These are phyloP conservation scores for Ploceus nigricollis DNA, from an alignment of 2,113 vertebrate species.

Conservation along the genomic window DNA sequence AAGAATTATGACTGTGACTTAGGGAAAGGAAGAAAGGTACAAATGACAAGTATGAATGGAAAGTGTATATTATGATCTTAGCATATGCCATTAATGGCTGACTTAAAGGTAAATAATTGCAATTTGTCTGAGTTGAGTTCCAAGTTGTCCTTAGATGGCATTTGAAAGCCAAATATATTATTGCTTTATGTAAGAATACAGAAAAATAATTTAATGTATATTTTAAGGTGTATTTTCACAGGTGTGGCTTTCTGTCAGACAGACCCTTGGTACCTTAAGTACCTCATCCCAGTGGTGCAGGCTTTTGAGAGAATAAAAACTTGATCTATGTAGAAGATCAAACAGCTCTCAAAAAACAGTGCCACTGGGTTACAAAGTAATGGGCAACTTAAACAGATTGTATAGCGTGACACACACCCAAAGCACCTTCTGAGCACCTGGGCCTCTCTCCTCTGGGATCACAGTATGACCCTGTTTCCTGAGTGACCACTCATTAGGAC, in stretches of 20 bases:
- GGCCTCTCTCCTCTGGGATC: background rate
- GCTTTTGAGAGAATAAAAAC: background rate
- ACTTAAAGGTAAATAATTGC: background rate
- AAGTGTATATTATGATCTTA: background rate
- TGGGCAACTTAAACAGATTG: background rate
- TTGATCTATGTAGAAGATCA: background rate
- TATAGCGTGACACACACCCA: rapidly evolving
- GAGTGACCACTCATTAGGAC: background rate
- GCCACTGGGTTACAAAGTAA: background rate
- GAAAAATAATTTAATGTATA: background rate
- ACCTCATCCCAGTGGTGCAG: background rate
- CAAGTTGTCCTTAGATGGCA: background rate
- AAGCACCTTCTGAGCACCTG: rapidly evolving
- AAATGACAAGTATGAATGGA: background rate
- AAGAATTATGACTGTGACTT: background rate
- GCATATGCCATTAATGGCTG: background rate
- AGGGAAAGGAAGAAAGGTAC: background rate
- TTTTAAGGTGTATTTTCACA: background rate
- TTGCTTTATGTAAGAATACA: background rate
- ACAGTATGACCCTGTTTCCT: rapidly evolving
- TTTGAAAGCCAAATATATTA: background rate
- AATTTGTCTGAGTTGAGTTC: background rate
- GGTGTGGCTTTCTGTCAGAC: background rate
- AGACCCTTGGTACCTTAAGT: background rate
- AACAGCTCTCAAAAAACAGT: rapidly evolving